Base-by-base conservation (phyloP, 2,888 invertebrate genomes). In the Campaea margaritaria region DNA sequence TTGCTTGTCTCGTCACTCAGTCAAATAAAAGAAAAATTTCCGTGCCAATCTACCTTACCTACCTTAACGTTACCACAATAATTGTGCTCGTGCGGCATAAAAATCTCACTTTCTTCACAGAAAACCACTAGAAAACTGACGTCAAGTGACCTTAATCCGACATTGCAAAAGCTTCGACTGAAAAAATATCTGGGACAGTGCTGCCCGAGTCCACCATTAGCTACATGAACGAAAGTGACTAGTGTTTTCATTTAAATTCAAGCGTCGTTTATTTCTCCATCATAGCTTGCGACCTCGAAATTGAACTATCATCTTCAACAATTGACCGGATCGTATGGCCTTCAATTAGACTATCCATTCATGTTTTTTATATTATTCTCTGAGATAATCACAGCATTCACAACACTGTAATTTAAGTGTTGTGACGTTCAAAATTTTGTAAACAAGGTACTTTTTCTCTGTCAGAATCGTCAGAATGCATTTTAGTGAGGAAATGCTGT, bases 281-380 rank as follows among this genome's bases (percentile, higher is more conserved):
- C n/a, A 36, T 36, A 1, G 36, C 36, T 36, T 12, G 36, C 5
- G n/a, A 36, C 36, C 36, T 36, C 36, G 36, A 12, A n/a, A n/a
- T 28, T 45, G 44, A 45, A 16, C 21, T n/a, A 36, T 45, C 46
- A 46, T 46, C 14, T 14, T 9, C 31, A 46, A 14, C 28, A 46
- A 36, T 31, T 2, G 8, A 8, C 15, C 16, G n/a, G 16, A 36
- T 47, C 10, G 36, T 47, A 11, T 47, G 47, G 36, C 36, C 47
- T 47, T 36, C 47, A 47, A 34, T 34, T 4, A 12, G n/a, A 3
- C n/a, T 46, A 11, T 11, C 8, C 36, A 47, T 34, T 36, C 36
- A 47, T 47, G 10, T 15, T 16, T 34, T 34, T n/a, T n/a, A n/a
- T 31, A 4, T 3, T 16, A 47, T 34, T 47, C 21, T 21, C 21